Evolutionary conservation across 2,888 invertebrate genomes (phyloP), one percentile per base, ranked within the genome.

Genomic region (Epiblema foenella): DNA sequence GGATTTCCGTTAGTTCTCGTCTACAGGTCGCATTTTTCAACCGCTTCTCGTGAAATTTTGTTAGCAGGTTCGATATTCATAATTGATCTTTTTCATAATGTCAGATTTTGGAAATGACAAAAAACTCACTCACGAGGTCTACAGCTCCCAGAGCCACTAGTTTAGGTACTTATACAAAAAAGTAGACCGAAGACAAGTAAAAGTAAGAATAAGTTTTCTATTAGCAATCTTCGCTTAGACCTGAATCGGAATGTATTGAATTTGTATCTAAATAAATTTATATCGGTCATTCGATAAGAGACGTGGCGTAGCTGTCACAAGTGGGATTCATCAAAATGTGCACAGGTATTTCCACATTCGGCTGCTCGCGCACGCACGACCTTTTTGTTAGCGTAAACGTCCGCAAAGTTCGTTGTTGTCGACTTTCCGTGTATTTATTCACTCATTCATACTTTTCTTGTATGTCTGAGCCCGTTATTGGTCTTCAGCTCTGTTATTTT

Each of bases 361-460:
- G 81, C 80, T 80, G 79, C 84, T 83, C 83, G 85, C 42, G 80
- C 86, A 84, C 84, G 87, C 83, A 83, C 80, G 76, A 79, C 79
- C 83, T 87, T 88, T 89, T 89, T 87, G 86, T 83, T 83, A 81
- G 78, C 83, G 86, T 86, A 87, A 87, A 87, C 79, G 85, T 85
- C 83, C 81, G 79, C 83, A 81, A 85, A 85, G 77, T 80, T 79
- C 81, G 83, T 84, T 83, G 84, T 85, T 86, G 87, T 87, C 86
- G 87, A 84, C 83, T 85, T 87, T 86, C 81, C 80, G 82, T 84
- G 84, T 85, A 84, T 87, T 88, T 86, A 88, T 87, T 86, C 82
- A 87, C 84, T 85, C 84, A 87, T 87, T 87, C 86, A 87, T 85
- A 85, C 85, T 80, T 86, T 87, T 87, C 84, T 88, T 86, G 82